Percentiles rank a stretch among this genome's conserved stretches.
Conservation (phyloP, 2,113 vertebrate genomes). For the Dendrocopos noguchii region DNA sequence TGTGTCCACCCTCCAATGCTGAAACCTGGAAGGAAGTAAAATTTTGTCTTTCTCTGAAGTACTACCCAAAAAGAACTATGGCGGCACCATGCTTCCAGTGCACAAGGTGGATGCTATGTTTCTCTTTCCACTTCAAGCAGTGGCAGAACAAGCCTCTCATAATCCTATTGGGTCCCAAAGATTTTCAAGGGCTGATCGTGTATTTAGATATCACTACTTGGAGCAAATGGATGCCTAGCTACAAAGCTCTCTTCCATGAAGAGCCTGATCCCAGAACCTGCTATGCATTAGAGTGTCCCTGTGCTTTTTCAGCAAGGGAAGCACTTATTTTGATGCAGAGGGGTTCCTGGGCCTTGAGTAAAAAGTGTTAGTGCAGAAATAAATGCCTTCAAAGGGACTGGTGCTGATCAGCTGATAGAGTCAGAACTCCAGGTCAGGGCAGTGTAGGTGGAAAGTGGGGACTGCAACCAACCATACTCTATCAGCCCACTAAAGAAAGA, state of each 20-base stretch:
- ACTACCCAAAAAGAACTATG: not conserved
- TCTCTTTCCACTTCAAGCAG: not conserved
- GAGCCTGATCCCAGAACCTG: not conserved
- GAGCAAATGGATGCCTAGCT: not conserved
- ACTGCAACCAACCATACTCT: not conserved
- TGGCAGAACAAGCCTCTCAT: not conserved
- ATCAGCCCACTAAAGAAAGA: not conserved
- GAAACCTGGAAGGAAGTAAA: not conserved
- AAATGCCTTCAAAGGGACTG: not conserved
- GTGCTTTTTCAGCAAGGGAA: not conserved
- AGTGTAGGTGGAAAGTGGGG: not conserved
- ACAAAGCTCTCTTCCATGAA: not conserved
- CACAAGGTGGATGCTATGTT: not conserved
- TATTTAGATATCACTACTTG: not conserved
- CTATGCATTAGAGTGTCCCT: not conserved
- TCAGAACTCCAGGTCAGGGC: not conserved
- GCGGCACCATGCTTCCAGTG: not conserved
- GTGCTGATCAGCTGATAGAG: not conserved
- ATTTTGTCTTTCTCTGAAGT: not conserved
- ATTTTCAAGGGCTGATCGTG: not conserved
- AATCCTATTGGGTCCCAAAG: not conserved
- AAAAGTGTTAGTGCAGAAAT: not conserved
- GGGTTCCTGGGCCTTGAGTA: not conserved
- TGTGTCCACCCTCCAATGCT: not conserved
- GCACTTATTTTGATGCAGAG: not conserved